Evolutionary conservation across 2,113 vertebrate genomes (phyloP).

Genomic region (Rhinichthys klamathensis): DNA sequence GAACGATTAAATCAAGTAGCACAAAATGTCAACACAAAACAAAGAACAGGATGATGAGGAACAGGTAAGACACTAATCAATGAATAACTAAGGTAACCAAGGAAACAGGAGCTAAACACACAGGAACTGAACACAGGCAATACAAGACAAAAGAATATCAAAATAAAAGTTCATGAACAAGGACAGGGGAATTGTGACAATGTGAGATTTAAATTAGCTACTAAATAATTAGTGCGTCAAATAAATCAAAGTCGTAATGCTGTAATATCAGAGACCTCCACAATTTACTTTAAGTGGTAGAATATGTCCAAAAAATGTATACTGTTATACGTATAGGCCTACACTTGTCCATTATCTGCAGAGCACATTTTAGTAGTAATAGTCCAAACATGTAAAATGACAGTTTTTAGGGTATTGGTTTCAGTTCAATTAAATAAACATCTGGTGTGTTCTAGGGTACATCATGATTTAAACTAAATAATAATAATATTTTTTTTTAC

Average conservation of each 20-base stretch:
- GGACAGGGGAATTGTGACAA: too few relatives aligned
- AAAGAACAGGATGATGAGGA: too few relatives aligned
- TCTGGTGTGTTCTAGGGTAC: background rate
- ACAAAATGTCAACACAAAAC: too few relatives aligned
- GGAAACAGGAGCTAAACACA: too few relatives aligned
- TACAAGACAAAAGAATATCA: too few relatives aligned
- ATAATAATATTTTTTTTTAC: background rate
- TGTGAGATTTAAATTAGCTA: background rate
- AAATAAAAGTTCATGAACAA: too few relatives aligned
- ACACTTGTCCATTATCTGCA: background rate
- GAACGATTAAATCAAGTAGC: too few relatives aligned
- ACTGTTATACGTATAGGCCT: background rate
- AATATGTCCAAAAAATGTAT: background rate
- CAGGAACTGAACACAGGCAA: too few relatives aligned
- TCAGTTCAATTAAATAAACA: background rate
- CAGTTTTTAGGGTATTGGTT: background rate
- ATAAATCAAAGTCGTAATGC: background rate
- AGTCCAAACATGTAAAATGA: background rate
- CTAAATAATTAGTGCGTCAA: background rate
- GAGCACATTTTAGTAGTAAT: background rate
- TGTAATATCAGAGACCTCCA: background rate
- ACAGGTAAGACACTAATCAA: too few relatives aligned
- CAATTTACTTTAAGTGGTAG: background rate
- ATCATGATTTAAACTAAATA: background rate
- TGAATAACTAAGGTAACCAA: too few relatives aligned